phyloP scores from a whole-genome alignment of 2,888 invertebrate genomes.

The Sisyra terminalis region DNA sequence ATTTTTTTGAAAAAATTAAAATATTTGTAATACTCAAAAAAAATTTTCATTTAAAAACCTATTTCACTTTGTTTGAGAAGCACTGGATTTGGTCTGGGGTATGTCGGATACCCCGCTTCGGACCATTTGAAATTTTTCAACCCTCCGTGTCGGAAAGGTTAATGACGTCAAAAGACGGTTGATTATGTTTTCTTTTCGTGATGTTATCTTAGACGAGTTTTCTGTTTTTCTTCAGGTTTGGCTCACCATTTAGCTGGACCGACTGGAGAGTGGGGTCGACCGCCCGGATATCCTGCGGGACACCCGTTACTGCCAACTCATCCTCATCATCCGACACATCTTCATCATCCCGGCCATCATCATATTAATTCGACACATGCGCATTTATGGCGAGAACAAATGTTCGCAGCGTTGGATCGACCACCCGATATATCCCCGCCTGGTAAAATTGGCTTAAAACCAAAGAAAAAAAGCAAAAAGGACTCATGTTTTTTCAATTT shows the following conservation, averaged over 20 bases:
- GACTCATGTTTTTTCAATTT: slow-evolving; percentile 10
- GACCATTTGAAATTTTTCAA: no score
- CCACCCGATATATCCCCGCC: slow-evolving; percentile 32
- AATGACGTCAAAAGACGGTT: no score
- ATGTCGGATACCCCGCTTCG: no score
- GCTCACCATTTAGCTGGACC: slow-evolving; percentile 58
- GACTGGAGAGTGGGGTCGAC: slow-evolving; percentile 28
- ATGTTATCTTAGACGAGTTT: no score
- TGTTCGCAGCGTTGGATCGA: slow-evolving; percentile 30
- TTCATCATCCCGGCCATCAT: slow-evolving; percentile 28
- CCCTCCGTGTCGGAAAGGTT: no score
- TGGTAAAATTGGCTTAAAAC: not conserved
- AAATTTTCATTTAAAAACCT: no score
- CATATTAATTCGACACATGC: slow-evolving; percentile 20
- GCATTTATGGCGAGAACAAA: slow-evolving; percentile 20
- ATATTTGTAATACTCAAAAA: no score
- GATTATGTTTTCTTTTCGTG: no score
- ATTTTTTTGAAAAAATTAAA: no score
- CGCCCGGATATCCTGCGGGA: slow-evolving; percentile 20
- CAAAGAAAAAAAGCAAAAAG: not conserved
- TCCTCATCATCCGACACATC: slow-evolving; percentile 34
- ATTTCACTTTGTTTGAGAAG: no score
- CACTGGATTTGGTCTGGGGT: no score
- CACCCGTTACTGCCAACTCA: slow-evolving; percentile 32
- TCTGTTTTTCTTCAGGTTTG: slow-evolving; percentile 35